phyloP scores from a whole-genome alignment of 2,113 vertebrate genomes.

The Chamaea fasciata region DNA sequence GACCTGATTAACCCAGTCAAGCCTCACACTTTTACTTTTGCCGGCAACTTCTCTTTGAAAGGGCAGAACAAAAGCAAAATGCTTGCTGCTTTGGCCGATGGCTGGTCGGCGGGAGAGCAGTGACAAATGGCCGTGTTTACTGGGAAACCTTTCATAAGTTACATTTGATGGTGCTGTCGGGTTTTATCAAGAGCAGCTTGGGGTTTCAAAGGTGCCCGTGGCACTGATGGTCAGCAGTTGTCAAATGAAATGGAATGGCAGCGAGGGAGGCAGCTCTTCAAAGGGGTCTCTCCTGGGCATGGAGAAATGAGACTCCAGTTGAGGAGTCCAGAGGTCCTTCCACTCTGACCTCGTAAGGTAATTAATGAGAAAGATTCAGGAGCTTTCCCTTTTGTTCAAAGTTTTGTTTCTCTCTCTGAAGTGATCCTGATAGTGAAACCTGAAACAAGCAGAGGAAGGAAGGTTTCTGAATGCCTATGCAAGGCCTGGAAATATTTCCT shows the following conservation, averaged over 20 bases:
- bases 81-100: not conserved
- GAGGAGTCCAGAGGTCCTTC: not conserved
- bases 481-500: not conserved
- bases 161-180: not conserved
- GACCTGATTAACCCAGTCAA: not conserved
- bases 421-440: not conserved
- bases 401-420: not conserved
- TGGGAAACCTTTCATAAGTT: not conserved
- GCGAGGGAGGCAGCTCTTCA: accelerated
- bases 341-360: not conserved
- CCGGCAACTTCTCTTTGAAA: not conserved
- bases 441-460: not conserved
- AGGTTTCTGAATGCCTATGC: not conserved
- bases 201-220: not conserved
- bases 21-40: not conserved
- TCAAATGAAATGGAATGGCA: not conserved
- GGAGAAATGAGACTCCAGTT: not conserved
- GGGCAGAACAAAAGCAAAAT: not conserved
- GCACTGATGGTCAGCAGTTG: not conserved
- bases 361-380: not conserved
- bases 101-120: not conserved
- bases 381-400: not conserved
- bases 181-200: not conserved
- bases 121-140: not conserved
- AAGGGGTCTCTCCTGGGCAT: accelerated